Conservation (phyloP, 2,797 vertebrate genomes). For the Xerus rutilus region DNA sequence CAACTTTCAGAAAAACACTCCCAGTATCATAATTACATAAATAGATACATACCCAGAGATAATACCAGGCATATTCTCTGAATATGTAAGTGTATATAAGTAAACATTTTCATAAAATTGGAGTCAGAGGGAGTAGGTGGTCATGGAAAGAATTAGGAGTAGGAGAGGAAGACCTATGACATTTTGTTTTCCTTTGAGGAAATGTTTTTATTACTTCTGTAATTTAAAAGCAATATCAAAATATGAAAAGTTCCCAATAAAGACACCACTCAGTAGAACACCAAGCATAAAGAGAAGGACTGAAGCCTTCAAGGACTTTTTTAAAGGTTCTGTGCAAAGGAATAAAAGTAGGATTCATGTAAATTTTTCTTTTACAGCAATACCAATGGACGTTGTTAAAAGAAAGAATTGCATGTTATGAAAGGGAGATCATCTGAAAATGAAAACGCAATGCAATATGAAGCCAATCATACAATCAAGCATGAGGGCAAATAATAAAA, state of each 20-base stretch:
- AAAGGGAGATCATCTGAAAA: not conserved
- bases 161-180: not conserved
- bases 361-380: not conserved
- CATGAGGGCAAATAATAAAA: not conserved
- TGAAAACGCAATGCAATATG: not conserved
- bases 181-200: not conserved
- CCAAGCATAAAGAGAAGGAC: not conserved
- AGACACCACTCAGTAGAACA: not conserved
- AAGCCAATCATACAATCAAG: not conserved
- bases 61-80: not conserved
- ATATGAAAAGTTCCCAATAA: not conserved
- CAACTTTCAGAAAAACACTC: not conserved
- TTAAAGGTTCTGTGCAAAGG: not conserved
- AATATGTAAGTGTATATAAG: not conserved
- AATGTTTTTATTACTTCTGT: not conserved
- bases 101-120: not conserved
- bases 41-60: not conserved
- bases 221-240: slow-evolving; percentile 28
- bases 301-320: not conserved
- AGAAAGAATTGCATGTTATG: not conserved
- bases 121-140: not conserved
- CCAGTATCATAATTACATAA: not conserved
- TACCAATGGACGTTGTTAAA: not conserved
- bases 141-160: not conserved
- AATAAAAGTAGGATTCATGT: not conserved